phyloP scores from a whole-genome alignment of 2,113 vertebrate species.

The Okapia johnstoni region DNA sequence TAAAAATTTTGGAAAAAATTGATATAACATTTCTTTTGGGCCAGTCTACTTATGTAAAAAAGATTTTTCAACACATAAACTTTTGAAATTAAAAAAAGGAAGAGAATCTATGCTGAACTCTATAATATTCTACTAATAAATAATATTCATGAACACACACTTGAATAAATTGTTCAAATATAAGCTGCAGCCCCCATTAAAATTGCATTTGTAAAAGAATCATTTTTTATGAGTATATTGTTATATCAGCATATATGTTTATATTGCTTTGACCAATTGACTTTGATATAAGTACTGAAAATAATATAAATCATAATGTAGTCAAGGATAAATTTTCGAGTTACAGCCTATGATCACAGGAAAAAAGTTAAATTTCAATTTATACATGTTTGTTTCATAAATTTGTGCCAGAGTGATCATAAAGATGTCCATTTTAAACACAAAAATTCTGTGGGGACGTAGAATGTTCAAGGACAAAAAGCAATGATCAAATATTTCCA shows the following conservation, averaged over 20 bases:
- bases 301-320: neutral
- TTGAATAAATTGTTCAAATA: neutral
- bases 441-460: neutral
- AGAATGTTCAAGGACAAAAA: neutral
- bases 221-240: neutral
- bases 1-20: neutral
- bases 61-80: neutral
- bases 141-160: neutral
- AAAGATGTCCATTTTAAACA: neutral
- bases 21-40: neutral
- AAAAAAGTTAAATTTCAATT: neutral
- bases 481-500: neutral
- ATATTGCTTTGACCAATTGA: neutral
- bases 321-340: neutral
- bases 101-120: neutral
- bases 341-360: neutral
- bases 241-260: neutral
- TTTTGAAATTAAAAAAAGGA: neutral
- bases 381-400: neutral
- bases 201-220: neutral
- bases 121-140: neutral
- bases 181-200: neutral
- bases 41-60: neutral
- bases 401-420: neutral
- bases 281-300: neutral